Evolutionary conservation across 2,888 invertebrate species (phyloP), one percentile per base, ranked within the genome.

Genomic region (Lingula anatina): DNA sequence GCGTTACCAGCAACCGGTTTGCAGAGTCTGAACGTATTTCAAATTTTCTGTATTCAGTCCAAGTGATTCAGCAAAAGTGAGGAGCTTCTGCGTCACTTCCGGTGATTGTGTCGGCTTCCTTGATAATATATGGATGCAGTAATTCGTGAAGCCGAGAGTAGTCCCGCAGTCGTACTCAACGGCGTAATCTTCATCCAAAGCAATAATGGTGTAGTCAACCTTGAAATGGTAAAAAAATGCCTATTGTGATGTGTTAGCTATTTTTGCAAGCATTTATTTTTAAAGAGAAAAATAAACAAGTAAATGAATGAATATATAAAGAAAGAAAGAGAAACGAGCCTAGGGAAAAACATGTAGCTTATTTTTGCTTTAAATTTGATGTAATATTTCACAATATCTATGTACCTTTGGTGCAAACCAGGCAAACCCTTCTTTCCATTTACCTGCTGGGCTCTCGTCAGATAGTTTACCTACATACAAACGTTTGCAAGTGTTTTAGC

Each of bases 1-100:
- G 82, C 0, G 87, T 85, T 44, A 88, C 81, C 56, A 67, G 50
- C 55, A 70, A 5, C 53, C 55, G 4, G 40, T 28, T 38, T 64
- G 64, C 27, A 53, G 35, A 18, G 64, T 64, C 46, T 50, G 46
- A 44, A 60, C 46, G 45, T 56, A 62, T 1, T 50, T 49, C 15
- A 64, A 43, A 28, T 62, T 57, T 36, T 63, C 56, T 1, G 56
- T 57, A 44, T 65, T 65, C 1, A 65, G 49, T 7, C 50, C 44
- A 5, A 63, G 49, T 23, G 51, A 31, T 7, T 61, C 52, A 2
- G 64, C 64, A 39, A 59, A 54, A 28, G 48, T 46, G 5, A 59
- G 42, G 1, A 65, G 53, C 44, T 50, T 53, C 21, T 54, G 46
- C 23, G 57, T 55, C 38, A 53, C 56, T 2, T 52, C 47, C 5